A percentile compares a stretch with the other conserved stretches of the same genome.
Evolutionary conservation across 2,113 vertebrate species (phyloP).

Genomic region (Cygnus atratus): DNA sequence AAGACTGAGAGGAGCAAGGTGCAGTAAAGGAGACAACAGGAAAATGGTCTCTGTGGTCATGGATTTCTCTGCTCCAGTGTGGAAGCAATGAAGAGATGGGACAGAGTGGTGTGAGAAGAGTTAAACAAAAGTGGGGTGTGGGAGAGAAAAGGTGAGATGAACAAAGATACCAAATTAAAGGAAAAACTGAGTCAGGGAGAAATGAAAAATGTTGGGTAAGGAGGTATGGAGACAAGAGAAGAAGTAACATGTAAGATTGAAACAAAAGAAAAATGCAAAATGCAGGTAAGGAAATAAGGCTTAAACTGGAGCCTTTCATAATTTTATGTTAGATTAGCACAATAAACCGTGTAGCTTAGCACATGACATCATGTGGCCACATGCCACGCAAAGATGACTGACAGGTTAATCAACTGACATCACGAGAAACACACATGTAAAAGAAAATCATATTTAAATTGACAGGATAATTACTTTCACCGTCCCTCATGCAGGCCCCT

Average conservation of each 20-base stretch:
- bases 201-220: background rate
- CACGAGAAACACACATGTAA: background rate
- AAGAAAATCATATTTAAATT: slow-evolving; percentile 21
- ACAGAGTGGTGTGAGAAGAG: background rate
- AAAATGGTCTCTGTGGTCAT: background rate
- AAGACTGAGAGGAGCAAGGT: background rate
- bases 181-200: background rate
- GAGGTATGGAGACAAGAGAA: background rate
- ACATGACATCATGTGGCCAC: slow-evolving; percentile 20
- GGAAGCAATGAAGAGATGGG: background rate
- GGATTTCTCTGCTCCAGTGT: background rate
- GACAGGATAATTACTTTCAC: slow-evolving; percentile 54
- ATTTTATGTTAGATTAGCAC: background rate
- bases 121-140: background rate
- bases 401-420: slow-evolving; percentile 45
- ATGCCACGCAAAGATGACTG: slow-evolving; percentile 25
- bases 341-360: background rate
- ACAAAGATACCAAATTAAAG: background rate
- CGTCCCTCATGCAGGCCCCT: background rate
- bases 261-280: background rate
- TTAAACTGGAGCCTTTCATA: background rate
- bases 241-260: background rate
- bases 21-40: background rate
- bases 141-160: background rate
- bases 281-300: background rate